Base-by-base conservation (phyloP, 2,888 invertebrate species). In the Eristalis pertinax region DNA sequence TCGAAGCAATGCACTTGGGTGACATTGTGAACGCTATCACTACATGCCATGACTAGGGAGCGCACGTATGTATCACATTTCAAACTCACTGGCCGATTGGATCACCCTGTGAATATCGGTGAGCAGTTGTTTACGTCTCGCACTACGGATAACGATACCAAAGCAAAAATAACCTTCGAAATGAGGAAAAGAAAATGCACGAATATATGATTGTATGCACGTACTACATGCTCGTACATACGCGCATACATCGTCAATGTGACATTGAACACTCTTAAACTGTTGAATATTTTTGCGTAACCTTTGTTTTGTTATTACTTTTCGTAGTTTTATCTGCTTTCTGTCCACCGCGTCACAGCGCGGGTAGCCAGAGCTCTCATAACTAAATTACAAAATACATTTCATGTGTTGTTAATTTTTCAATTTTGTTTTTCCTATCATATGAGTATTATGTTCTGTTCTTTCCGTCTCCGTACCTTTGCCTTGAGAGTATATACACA, bases 231-330 rank as follows among this genome's bases (percentile, higher is more conserved):
- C 15, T 15, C 15, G 41, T 15, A 11, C n/a, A 43, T 43, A 43
- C 43, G 15, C 43, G 43, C 43, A 4, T 2, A n/a, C 19, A 19
- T 10, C 19, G 19, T 58, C 56, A 29, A 26, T 22, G 22, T 67
- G 75, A 29, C 75, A 75, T 75, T 75, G 75, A 75, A 74, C 19
- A 38, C 58, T 67, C 75, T 41, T 58, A 41, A 67, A 22, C 38
- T 67, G 75, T 62, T 76, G 68, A 76, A 62, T 50, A 62, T 62
- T 62, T 62, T 69, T 50, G 60, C 26, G 43, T 43, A 76, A 62
- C 32, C 50, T 69, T 62, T 68, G 35, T 26, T 58, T 75, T 60
- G 29, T 43, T 68, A 60, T 76, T 76, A 38, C 50, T 65, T 38
- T 58, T 38, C 38, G 58, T 67, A 60, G 29, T 60, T 67, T 75